Conservation (phyloP, 2,797 vertebrate genomes). For the Loris lydekkerianus region DNA sequence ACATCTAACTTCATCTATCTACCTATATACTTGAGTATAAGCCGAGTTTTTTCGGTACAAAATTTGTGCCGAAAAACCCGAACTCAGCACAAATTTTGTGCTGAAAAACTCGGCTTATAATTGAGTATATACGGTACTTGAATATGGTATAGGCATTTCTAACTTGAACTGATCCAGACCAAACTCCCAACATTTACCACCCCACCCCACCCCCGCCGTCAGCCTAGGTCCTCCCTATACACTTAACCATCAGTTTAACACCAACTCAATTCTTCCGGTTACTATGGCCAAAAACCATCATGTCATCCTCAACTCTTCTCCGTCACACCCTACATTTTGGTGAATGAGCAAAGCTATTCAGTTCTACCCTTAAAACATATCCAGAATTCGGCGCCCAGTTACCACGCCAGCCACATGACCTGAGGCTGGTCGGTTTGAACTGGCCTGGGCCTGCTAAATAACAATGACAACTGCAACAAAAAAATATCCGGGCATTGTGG, state of each 20-base stretch:
- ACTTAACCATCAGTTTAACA: neutral
- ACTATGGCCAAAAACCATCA: neutral
- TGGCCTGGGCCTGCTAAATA: too few relatives aligned
- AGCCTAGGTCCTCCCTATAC: neutral
- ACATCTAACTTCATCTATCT: neutral
- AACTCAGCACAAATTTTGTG: too few relatives aligned
- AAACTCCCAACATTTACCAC: neutral
- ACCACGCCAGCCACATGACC: too few relatives aligned
- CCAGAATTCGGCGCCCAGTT: neutral
- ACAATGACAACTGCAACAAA: too few relatives aligned
- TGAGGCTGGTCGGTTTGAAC: too few relatives aligned
- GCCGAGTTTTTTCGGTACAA: too few relatives aligned
- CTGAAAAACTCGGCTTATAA: too few relatives aligned
- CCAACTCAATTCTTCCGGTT: neutral
- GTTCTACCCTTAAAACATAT: neutral
- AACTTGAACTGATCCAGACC: neutral
- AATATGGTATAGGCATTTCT: neutral
- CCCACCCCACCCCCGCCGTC: neutral
- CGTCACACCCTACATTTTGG: neutral
- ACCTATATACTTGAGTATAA: too few relatives aligned
- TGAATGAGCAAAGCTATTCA: neutral
- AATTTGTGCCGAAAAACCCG: too few relatives aligned
- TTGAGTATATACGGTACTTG: neutral
- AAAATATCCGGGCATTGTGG: too few relatives aligned
- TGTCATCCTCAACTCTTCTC: neutral